Conservation (phyloP, 2,113 vertebrate genomes). For the Dicentrarchus labrax region DNA sequence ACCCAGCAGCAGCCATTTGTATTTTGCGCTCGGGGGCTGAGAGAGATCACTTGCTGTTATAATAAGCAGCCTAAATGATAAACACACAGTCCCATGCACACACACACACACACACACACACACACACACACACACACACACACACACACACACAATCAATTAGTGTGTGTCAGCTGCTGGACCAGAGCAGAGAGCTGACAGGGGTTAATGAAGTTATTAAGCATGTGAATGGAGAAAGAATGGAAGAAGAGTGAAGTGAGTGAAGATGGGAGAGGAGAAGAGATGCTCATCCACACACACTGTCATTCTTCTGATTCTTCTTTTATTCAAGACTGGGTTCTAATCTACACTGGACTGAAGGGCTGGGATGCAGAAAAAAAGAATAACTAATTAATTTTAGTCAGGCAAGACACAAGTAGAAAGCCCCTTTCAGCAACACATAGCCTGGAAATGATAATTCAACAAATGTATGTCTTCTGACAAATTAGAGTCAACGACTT, state of each 20-base stretch:
- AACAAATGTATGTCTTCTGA: not conserved
- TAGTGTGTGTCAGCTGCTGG: slow-evolving; percentile 17
- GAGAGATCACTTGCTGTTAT: slow-evolving; percentile 19
- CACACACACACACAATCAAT: slow-evolving; percentile 21
- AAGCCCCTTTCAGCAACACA: not conserved
- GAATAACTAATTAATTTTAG: not conserved
- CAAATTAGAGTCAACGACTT: not conserved
- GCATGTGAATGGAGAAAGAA: slow-evolving; percentile 6
- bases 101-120: slow-evolving; percentile 2
- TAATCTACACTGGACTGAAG: not conserved
- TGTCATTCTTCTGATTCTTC: slow-evolving; percentile 10
- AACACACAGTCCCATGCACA: not conserved
- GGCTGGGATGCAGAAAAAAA: not conserved
- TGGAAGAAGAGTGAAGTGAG: slow-evolving; percentile 5
- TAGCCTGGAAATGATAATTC: not conserved
- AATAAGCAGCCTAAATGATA: slow-evolving; percentile 19
- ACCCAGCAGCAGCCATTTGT: slow-evolving; percentile 1
- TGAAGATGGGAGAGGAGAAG: slow-evolving; percentile 1
- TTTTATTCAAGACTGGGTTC: not conserved
- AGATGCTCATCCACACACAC: slow-evolving; percentile 14
- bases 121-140: slow-evolving; percentile 10
- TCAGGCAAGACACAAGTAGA: not conserved
- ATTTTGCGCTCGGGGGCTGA: not conserved
- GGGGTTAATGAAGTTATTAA: slow-evolving; percentile 58
- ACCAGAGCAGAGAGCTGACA: slow-evolving; percentile 37